Conservation (phyloP, 2,113 vertebrate genomes). For the Brachyhypopomus occidentalis region DNA sequence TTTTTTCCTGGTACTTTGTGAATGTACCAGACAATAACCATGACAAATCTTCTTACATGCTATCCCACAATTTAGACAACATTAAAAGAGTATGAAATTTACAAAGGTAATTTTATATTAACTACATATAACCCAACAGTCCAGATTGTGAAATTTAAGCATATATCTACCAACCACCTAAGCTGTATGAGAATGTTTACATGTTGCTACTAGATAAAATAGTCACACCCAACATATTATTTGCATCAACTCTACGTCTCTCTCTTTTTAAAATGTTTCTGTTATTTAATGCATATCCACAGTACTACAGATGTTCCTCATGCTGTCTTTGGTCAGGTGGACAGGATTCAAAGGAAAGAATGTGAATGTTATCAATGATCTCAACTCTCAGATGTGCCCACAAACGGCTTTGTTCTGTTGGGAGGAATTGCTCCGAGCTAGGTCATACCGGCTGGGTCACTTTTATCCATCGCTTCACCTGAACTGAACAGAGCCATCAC, state of each 20-base stretch:
- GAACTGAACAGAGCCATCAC: not conserved
- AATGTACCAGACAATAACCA: not conserved
- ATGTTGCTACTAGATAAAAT: slow-evolving; percentile 4
- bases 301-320: not conserved
- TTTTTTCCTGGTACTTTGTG: too few species aligned
- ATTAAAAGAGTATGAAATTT: too few species aligned
- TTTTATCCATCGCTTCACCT: slow-evolving; percentile 4
- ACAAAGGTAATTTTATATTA: too few species aligned
- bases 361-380: not conserved
- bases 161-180: not conserved
- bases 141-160: not conserved
- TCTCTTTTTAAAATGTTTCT: not conserved
- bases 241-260: not conserved
- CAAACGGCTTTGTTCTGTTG: slow-evolving; percentile 29
- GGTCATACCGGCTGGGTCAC: not conserved
- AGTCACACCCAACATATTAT: not conserved
- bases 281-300: not conserved
- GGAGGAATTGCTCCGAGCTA: not conserved
- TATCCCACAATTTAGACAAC: not conserved
- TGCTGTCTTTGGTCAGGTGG: slow-evolving; percentile 20
- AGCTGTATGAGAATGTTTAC: not conserved
- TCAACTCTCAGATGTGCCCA: not conserved
- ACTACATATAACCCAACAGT: too few species aligned
- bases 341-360: not conserved
- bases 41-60: not conserved